phyloP scores from a whole-genome alignment of 1,140 invertebrate species.

The Brachionus rubens region DNA sequence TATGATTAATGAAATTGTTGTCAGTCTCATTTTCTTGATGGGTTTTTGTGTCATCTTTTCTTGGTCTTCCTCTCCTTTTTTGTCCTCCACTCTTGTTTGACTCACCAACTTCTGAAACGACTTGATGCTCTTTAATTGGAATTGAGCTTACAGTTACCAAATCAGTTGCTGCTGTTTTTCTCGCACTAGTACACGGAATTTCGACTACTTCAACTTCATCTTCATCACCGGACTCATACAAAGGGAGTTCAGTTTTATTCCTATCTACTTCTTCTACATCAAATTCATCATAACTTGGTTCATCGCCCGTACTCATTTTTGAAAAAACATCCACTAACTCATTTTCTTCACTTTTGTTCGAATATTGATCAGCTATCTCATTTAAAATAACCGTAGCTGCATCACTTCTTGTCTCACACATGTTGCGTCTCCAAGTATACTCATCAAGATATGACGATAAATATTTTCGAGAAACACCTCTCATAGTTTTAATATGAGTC shows the following conservation, averaged over 20 bases:
- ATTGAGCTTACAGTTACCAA: not conserved
- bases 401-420: not conserved
- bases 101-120: not conserved
- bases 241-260: too few species aligned
- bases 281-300: not conserved
- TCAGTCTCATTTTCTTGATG: not conserved
- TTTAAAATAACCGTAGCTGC: conserved; percentile 6
- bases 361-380: not conserved
- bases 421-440: not conserved
- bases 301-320: not conserved
- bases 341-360: conserved; percentile 1
- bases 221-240: too few species aligned
- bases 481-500: too few species aligned
- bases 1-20: conserved; percentile 1
- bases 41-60: not conserved
- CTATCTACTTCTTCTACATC: not conserved
- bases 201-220: too few species aligned
- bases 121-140: not conserved
- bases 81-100: not conserved
- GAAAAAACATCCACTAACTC: not conserved
- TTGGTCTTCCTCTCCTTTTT: not conserved
- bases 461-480: too few species aligned
- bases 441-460: too few species aligned
- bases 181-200: too few species aligned
- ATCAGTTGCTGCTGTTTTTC: not conserved